These are phyloP conservation scores for Australoheros scitulus DNA, from an alignment of 2,113 vertebrate species.

Conservation along the genomic window DNA sequence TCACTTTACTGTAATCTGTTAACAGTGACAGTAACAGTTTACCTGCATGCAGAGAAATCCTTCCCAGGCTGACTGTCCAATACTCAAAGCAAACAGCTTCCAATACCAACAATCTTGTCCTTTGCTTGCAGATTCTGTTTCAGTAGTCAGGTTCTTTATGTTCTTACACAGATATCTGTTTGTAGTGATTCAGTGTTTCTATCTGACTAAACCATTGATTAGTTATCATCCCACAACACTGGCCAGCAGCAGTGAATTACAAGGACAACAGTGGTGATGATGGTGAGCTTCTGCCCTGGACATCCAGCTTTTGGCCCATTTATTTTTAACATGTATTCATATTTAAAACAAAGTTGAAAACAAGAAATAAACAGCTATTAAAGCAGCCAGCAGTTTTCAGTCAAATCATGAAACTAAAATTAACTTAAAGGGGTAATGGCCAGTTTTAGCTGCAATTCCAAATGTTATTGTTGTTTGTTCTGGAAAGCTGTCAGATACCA, in stretches of 20 bases:
- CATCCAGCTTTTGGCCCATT: neutral
- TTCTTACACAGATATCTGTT: neutral
- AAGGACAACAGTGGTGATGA: neutral
- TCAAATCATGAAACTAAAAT: neutral
- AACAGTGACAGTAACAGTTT: too few species aligned
- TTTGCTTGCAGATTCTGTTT: neutral
- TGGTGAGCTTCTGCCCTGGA: neutral
- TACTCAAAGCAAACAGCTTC: neutral
- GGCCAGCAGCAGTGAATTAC: neutral
- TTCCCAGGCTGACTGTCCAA: rapidly evolving
- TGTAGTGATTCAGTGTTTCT: neutral
- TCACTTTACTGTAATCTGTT: too few species aligned
- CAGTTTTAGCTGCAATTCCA: neutral
- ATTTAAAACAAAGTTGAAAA: neutral
- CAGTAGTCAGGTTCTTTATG: neutral
- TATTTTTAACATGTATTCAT: neutral
- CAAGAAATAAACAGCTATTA: rapidly evolving
- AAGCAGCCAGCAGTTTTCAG: neutral
- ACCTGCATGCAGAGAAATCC: neutral
- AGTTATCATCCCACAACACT: neutral
- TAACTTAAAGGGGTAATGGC: rapidly evolving
- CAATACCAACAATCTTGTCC: neutral
- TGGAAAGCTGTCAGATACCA: neutral
- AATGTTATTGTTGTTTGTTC: neutral
- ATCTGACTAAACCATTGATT: neutral